A percentile compares a stretch with the other conserved stretches of the same genome.
Conservation (phyloP, 1,140 invertebrate species). For the Zaprionus gabonicus region DNA sequence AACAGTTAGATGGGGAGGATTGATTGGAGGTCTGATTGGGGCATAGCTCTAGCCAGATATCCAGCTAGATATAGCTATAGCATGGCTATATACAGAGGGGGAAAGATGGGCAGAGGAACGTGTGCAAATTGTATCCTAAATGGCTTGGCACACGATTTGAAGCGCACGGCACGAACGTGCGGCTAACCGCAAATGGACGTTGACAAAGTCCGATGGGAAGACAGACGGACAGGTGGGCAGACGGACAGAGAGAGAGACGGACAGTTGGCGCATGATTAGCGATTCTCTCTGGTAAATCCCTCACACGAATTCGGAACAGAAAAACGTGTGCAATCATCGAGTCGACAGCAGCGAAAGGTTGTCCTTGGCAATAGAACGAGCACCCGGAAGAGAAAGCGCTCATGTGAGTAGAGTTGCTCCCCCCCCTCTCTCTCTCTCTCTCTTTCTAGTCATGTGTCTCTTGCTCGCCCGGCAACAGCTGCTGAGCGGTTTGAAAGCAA, state of each 20-base stretch:
- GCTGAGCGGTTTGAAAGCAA: not conserved
- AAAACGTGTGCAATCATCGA: slow-evolving; percentile 41
- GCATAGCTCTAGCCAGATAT: not conserved
- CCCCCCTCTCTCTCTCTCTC: not conserved
- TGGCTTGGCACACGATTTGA: slow-evolving; percentile 63
- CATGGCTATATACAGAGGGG: slow-evolving; percentile 5
- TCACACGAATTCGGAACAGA: slow-evolving; percentile 34
- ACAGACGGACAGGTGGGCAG: not conserved
- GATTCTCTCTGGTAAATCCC: slow-evolving; percentile 71
- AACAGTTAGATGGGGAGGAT: slow-evolving; percentile 37
- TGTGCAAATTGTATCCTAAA: slow-evolving; percentile 68
- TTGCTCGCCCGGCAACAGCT: not conserved
- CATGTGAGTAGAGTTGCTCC: not conserved
- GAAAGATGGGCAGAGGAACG: slow-evolving; percentile 5
- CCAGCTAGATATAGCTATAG: not conserved
- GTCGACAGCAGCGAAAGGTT: slow-evolving; percentile 38
- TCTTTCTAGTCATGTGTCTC: not conserved
- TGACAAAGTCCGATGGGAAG: slow-evolving; percentile 1
- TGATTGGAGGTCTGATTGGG: slow-evolving; percentile 9
- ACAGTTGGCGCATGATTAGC: slow-evolving; percentile 43
- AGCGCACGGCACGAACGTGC: slow-evolving; percentile 70
- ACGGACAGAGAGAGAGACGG: not conserved
- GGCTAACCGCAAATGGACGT: slow-evolving; percentile 38
- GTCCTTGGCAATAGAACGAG: slow-evolving; percentile 39
- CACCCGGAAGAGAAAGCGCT: slow-evolving; percentile 35